A percentile compares a stretch with the other conserved stretches of the same genome.
These are phyloP conservation scores for Nomada fucata DNA, from an alignment of 2,888 invertebrate species.

Conservation along the genomic window DNA sequence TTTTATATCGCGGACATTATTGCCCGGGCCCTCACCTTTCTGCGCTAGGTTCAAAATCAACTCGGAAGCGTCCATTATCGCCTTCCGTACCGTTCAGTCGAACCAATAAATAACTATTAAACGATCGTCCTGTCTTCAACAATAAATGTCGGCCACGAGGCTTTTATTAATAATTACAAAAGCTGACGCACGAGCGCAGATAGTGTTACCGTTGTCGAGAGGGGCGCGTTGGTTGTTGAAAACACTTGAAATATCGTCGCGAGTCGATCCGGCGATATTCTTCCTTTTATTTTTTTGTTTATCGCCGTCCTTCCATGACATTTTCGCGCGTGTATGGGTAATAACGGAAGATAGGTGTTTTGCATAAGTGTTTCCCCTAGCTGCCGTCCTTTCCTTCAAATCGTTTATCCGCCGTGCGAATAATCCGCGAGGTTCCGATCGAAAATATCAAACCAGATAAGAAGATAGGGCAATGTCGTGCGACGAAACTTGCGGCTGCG, in stretches of 20 bases:
- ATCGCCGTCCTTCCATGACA: constrained; percentile 16
- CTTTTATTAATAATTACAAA: constrained; percentile 67
- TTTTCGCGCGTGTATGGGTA: constrained; percentile 26
- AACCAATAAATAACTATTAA: background rate
- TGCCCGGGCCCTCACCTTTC: constrained; percentile 51
- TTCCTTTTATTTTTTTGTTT: constrained; percentile 23
- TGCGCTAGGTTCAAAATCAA: constrained; percentile 52
- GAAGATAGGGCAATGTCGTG: constrained; percentile 4
- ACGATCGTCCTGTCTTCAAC: constrained; percentile 61
- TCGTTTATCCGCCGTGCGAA: background rate
- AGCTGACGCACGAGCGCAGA: constrained; percentile 63
- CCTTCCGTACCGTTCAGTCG: background rate
- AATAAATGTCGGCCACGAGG: constrained; percentile 59
- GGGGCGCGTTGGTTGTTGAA: constrained; percentile 72
- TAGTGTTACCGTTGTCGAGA: constrained; percentile 66
- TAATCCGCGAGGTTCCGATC: background rate
- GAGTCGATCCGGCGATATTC: constrained; percentile 65
- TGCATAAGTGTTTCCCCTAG: background rate
- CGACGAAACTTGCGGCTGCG: constrained; percentile 27
- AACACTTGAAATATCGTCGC: constrained; percentile 69
- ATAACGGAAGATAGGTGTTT: constrained; percentile 20
- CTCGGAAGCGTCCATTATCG: constrained; percentile 52
- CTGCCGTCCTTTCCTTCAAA: background rate
- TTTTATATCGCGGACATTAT: background rate
- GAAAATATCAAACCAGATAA: background rate